Evolutionary conservation across 2,113 vertebrate genomes (phyloP).

Genomic region (Psephotus haematonotus): DNA sequence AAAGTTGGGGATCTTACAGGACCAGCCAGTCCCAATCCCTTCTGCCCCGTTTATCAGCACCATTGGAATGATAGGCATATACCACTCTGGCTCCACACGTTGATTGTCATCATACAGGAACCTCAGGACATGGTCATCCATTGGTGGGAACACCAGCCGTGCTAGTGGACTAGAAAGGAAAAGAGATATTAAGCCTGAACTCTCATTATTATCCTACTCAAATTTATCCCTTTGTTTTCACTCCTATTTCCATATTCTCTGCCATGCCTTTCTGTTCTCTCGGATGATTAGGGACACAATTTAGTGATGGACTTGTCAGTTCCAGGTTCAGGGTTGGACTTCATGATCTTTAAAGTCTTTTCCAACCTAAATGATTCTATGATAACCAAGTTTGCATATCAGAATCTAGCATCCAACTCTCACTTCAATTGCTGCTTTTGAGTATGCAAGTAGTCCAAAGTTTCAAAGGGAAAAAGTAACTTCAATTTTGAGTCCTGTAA

Average conservation of each 20-base stretch:
- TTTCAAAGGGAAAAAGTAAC: not conserved
- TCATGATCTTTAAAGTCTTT: not conserved
- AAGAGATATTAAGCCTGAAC: not conserved
- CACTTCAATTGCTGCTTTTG: not conserved
- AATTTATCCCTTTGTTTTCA: not conserved
- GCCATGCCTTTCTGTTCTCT: not conserved
- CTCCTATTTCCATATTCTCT: not conserved
- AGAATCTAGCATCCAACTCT: not conserved
- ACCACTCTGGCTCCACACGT: conserved; percentile 97
- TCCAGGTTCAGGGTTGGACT: not conserved
- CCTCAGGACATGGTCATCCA: conserved; percentile 89
- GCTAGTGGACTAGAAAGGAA: conserved; percentile 80
- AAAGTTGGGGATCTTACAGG: conserved; percentile 92
- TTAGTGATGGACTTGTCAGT: not conserved
- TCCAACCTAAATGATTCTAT: not conserved
- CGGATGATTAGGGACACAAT: not conserved
- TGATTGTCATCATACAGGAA: conserved; percentile 96
- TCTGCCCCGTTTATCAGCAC: conserved; percentile 92
- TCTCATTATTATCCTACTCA: not conserved
- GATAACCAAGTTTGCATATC: not conserved
- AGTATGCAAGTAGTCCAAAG: not conserved
- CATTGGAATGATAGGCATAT: conserved; percentile 93
- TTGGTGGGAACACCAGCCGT: conserved; percentile 86
- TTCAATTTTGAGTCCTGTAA: not conserved
- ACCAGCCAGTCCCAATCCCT: conserved; percentile 97